Conservation (phyloP, 2,888 invertebrate genomes). For the Cantharis lateralis region DNA sequence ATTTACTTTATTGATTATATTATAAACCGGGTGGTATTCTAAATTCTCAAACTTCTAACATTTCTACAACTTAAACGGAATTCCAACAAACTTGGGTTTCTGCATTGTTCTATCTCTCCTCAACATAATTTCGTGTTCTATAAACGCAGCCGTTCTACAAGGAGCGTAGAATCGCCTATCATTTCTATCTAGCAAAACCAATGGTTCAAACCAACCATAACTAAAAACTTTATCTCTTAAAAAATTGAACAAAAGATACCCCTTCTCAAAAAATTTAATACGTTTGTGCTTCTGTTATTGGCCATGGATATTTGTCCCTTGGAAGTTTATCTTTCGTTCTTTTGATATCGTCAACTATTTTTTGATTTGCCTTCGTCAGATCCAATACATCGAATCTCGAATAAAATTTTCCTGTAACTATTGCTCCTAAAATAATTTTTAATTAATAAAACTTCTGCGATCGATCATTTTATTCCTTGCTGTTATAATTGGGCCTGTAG, state of each 20-base stretch:
- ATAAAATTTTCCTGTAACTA: constrained; percentile 51
- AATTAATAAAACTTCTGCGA: neutral
- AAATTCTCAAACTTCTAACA: neutral
- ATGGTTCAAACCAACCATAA: constrained; percentile 43
- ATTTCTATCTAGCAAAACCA: constrained; percentile 39
- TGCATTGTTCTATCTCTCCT: constrained; percentile 35
- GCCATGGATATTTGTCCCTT: constrained; percentile 45
- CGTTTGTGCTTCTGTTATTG: constrained; percentile 49
- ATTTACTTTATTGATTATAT: neutral
- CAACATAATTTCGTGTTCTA: constrained; percentile 33
- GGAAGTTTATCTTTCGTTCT: constrained; percentile 43
- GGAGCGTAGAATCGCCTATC: constrained; percentile 43
- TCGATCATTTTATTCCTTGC: constrained; percentile 34
- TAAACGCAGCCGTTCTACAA: constrained; percentile 19
- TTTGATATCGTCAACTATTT: constrained; percentile 42
- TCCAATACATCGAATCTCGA: constrained; percentile 45
- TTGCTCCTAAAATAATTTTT: constrained; percentile 38
- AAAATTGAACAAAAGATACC: neutral
- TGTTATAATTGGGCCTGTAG: constrained; percentile 44
- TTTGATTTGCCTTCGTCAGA: constrained; percentile 39
- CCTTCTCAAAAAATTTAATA: constrained; percentile 13
- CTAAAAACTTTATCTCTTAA: constrained; percentile 18
- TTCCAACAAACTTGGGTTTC: constrained; percentile 36
- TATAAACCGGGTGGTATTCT: neutral
- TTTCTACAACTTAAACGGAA: constrained; percentile 36